These are phyloP conservation scores for Raillietiella orientalis DNA, from an alignment of 2,888 invertebrate species.

Conservation along the genomic window DNA sequence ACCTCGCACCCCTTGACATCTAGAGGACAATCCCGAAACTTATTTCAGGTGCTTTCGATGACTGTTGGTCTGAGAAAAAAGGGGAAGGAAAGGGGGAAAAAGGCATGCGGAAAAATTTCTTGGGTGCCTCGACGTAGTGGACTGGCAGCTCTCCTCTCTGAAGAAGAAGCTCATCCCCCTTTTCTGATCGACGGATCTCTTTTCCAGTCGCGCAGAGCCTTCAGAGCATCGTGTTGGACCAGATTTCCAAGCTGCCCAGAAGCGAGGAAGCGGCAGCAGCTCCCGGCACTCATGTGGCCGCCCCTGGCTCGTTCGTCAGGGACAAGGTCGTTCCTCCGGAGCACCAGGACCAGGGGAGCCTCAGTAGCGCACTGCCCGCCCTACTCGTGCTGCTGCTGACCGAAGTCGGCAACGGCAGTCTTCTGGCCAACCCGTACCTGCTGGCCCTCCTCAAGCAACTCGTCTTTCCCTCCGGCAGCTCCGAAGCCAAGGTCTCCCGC, in stretches of 20 bases:
- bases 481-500: no score
- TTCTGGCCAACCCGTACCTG: slow-evolving; percentile 11
- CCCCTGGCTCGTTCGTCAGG: slow-evolving; percentile 5
- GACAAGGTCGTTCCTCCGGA: slow-evolving; percentile 7
- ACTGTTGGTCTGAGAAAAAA: slow-evolving; percentile 3
- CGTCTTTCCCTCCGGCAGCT: no score
- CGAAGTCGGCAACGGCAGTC: slow-evolving; percentile 7
- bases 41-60: no score
- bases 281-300: slow-evolving; percentile 5
- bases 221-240: slow-evolving; percentile 14
- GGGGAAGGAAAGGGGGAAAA: no score
- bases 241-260: slow-evolving; percentile 14
- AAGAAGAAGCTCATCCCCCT: no score
- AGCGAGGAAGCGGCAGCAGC: slow-evolving; percentile 9
- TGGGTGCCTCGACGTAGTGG: no score
- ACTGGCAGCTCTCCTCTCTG: no score
- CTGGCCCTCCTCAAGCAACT: slow-evolving; percentile 11
- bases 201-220: slow-evolving; percentile 14
- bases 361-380: slow-evolving; percentile 4
- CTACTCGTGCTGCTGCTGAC: slow-evolving; percentile 11
- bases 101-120: no score
- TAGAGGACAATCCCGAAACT: no score
- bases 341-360: slow-evolving; percentile 4
- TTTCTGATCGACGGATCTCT: no score
- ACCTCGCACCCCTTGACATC: no score